Conservation (phyloP, 2,888 invertebrate genomes). For the Diploptera punctata region DNA sequence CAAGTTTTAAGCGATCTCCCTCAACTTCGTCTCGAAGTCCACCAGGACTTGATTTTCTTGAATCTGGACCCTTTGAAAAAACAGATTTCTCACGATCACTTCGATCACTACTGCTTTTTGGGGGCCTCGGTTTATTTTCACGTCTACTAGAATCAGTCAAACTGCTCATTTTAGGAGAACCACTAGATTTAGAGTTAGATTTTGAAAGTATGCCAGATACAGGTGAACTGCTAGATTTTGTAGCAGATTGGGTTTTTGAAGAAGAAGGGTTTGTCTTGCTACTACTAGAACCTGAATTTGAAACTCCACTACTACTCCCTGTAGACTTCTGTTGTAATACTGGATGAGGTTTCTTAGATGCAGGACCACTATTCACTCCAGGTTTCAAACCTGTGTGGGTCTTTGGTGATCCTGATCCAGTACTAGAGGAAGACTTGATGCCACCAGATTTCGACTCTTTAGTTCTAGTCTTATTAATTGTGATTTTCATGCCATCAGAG, state of each 20-base stretch:
- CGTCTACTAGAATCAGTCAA: slow-evolving; percentile 65
- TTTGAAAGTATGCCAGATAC: slow-evolving; percentile 40
- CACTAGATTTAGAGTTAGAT: slow-evolving; percentile 53
- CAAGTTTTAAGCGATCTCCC: slow-evolving; percentile 61
- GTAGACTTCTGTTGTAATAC: slow-evolving; percentile 53
- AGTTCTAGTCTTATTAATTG: slow-evolving; percentile 86
- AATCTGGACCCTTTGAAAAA: slow-evolving; percentile 58
- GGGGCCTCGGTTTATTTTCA: slow-evolving; percentile 67
- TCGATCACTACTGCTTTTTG: slow-evolving; percentile 65
- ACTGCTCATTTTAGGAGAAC: slow-evolving; percentile 65
- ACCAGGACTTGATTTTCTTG: slow-evolving; percentile 72
- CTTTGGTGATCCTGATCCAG: slow-evolving; percentile 75
- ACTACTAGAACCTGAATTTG: slow-evolving; percentile 16
- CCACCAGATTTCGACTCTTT: slow-evolving; percentile 66
- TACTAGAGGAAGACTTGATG: slow-evolving; percentile 49
- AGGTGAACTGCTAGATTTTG: slow-evolving; percentile 50
- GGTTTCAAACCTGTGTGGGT: slow-evolving; percentile 85
- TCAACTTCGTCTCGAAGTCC: slow-evolving; percentile 64
- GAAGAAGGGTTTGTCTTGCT: slow-evolving; percentile 24
- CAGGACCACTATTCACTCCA: slow-evolving; percentile 86
- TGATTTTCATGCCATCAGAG: slow-evolving; percentile 88
- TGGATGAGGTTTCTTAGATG: slow-evolving; percentile 79
- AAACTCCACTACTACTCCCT: slow-evolving; percentile 31
- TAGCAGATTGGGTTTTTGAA: slow-evolving; percentile 48
- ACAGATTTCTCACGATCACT: slow-evolving; percentile 64